Evolutionary conservation across 2,113 vertebrate genomes (phyloP), one percentile per base, ranked within the genome.

Genomic region (Todiramphus chloris): DNA sequence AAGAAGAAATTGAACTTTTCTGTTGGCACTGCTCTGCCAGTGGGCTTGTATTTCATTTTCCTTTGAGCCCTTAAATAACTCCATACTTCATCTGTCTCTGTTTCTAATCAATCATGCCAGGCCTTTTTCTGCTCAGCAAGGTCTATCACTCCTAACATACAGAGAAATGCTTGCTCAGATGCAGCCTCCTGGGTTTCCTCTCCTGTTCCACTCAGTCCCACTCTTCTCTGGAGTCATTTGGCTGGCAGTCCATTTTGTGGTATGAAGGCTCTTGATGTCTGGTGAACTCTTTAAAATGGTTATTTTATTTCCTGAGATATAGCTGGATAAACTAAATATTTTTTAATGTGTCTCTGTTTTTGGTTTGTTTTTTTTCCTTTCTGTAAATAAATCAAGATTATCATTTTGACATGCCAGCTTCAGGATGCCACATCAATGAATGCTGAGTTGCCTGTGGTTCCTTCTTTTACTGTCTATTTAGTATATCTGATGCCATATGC

Each of bases 321-420:
- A 33, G 6, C 27, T 84, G 64, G 15, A 50, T 46, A 62, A 72
- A 46, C 1, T 4, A 35, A 0, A 0, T 44, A n/a, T 16, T 79
- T 62, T 92, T 75, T 15, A 48, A 51, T 50, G 23, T 51, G 4
- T 7, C 2, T 53, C 4, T 14, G 30, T 10, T 35, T 33, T 43
- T 25, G 23, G 50, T 13, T 51, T 24, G 24, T 58, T 35, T 11
- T 35, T 28, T 41, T 25, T 50, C 2, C 2, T 66, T 50, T 67
- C 41, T 60, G 13, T 56, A 63, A 58, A 50, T 59, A 85, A 79
- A 72, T 75, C 18, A 66, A 80, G 50, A 70, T 55, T 68, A 53
- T 70, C 41, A 6, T 70, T 88, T 94, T 91, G 56, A 16, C 66
- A 70, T 0, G 0, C 5, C 44, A 88, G 17, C 28, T 75, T 89